Conservation (phyloP, 2,113 vertebrate species). For the Laticauda laticaudata region DNA sequence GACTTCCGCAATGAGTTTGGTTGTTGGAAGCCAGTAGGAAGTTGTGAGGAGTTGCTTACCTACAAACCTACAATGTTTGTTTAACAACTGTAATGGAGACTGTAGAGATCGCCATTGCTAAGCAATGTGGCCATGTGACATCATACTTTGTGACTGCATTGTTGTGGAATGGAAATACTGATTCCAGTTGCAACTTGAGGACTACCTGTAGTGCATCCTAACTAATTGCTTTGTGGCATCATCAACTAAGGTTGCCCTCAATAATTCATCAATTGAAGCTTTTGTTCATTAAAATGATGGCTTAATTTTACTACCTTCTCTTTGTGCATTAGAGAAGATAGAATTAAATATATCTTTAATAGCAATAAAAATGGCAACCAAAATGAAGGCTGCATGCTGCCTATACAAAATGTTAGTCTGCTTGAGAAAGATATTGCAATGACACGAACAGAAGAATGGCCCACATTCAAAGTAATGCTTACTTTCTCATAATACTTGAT, state of each 20-base stretch:
- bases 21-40: not conserved
- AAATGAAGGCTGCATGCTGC: not conserved
- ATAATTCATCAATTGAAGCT: not conserved
- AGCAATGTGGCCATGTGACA: not conserved
- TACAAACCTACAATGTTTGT: not conserved
- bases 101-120: not conserved
- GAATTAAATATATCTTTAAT: not conserved
- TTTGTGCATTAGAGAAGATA: not conserved
- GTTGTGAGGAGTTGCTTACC: not conserved
- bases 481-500: conserved; percentile 99
- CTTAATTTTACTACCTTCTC: not conserved
- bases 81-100: not conserved
- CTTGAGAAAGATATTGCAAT: not conserved
- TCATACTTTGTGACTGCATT: not conserved
- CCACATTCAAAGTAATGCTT: conserved; percentile 67
- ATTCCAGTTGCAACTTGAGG: not conserved
- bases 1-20: not conserved
- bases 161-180: not conserved
- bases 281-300: not conserved
- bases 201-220: not conserved
- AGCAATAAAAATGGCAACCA: not conserved
- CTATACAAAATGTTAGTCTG: conserved; percentile 14
- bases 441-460: conserved; percentile 15
- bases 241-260: not conserved
- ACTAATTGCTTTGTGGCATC: not conserved